phyloP scores from a whole-genome alignment of 2,888 invertebrate genomes.

The Parasteatoda lunata region DNA sequence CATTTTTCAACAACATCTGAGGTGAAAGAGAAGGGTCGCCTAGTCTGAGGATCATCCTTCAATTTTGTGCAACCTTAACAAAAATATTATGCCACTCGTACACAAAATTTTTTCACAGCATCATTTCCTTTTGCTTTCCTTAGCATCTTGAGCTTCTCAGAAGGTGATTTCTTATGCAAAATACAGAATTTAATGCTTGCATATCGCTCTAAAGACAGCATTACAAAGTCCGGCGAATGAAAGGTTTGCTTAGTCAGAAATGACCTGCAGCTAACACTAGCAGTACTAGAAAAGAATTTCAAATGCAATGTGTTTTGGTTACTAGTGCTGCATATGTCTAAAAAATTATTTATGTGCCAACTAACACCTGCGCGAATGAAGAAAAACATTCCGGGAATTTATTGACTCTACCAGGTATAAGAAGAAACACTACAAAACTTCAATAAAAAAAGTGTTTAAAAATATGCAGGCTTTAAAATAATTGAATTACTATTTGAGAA shows the following conservation, averaged over 20 bases:
- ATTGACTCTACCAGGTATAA: neutral
- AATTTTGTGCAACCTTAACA: conserved; percentile 4
- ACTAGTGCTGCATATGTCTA: neutral
- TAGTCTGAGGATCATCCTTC: conserved; percentile 1
- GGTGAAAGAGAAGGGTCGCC: neutral
- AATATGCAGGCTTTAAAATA: no score
- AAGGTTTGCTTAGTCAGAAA: neutral
- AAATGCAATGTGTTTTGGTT: neutral
- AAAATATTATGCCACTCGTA: neutral
- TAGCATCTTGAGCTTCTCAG: neutral
- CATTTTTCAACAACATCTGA: conserved; percentile 10
- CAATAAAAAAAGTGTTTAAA: no score
- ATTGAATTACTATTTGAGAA: no score
- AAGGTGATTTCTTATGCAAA: no score
- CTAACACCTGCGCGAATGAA: neutral
- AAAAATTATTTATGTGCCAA: neutral
- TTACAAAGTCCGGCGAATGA: neutral
- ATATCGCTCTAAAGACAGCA: neutral
- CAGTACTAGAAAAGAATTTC: neutral
- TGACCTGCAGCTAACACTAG: no score
- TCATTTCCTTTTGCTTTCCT: neutral
- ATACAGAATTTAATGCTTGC: neutral
- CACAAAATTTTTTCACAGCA: neutral
- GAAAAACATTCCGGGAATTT: neutral
- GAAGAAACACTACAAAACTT: no score